Evolutionary conservation across 2,113 vertebrate genomes (phyloP).

Genomic region (Brachypteracias leptosomus): DNA sequence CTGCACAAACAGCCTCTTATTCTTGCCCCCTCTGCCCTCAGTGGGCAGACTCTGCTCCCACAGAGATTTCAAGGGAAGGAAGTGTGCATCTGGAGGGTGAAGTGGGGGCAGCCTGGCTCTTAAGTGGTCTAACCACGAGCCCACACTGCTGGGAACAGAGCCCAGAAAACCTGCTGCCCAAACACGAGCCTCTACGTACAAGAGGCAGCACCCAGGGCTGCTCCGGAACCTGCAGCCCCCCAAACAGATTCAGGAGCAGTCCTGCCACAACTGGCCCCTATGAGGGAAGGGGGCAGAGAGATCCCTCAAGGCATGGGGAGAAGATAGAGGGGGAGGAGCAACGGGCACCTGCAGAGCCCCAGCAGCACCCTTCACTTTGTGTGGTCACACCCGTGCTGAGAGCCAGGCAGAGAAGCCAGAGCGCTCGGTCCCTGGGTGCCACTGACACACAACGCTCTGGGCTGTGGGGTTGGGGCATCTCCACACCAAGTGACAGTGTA

Average conservation of each 20-base stretch:
- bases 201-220: background rate
- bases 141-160: background rate
- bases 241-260: background rate
- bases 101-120: slow-evolving; percentile 46
- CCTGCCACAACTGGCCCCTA: background rate
- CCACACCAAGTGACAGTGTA: background rate
- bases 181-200: rapidly evolving
- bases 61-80: slow-evolving; percentile 50
- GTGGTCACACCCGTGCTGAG: rapidly evolving
- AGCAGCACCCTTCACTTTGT: background rate
- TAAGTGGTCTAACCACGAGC: slow-evolving; percentile 45
- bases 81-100: slow-evolving; percentile 40
- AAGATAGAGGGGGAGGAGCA: background rate
- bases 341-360: background rate
- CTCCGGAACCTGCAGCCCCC: background rate
- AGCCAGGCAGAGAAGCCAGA: background rate
- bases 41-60: slow-evolving; percentile 40
- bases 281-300: background rate
- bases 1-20: slow-evolving; percentile 39
- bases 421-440: background rate
- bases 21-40: slow-evolving; percentile 15
- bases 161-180: background rate
- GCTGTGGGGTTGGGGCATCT: background rate
- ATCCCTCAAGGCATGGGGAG: background rate
- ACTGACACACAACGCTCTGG: background rate